Base-by-base conservation (phyloP, 1,140 invertebrate genomes). In the Nebria ingens region DNA sequence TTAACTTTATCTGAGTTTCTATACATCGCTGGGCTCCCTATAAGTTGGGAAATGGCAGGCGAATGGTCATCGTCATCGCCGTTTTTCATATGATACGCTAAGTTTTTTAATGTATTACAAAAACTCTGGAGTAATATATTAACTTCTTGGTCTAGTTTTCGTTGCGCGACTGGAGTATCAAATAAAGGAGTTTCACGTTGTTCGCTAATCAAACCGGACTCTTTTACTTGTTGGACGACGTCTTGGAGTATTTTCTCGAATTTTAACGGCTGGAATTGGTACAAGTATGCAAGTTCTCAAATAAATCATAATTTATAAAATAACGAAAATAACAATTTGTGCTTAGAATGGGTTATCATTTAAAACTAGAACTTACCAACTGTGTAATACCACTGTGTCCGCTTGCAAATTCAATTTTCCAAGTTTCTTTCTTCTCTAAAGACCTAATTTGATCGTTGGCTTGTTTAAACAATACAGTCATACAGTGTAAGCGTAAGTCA, bases 401-500 rank as follows among this genome's bases (percentile, higher is more conserved):
- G 60, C 87, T 85, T 64, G 85, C 83, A 57, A 91, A 86, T 59
- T 92, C 86, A 52, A 94, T 82, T 61, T 83, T 79, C 93, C 94
- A 98, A 0, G 80, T 88, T 73, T 98, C 94, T 62, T 85, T 83
- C 38, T 80, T 80, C 51, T 81, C 76, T 1, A 97, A 74, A n/a
- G 79, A 77, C 62, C 83, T 81, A 22, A 95, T 82, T 62, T 89
- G 86, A 63, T 87, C 83, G 1, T 81, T 79, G 2, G 91, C 84
- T 66, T 93, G 86, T 66, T 87, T 87, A 52, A 97, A 86, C 55
- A 96, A 77, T 49, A 85, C 84, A 17, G 82, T 81, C 75, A 97
- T 86, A 61, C 91, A 92, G 68, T 93, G 84, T 45, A 92, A 80
- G 60, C 93, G 81, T 61, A 96, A 81, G 71, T 96, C 89, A 70